Base-by-base conservation (phyloP, 2,797 vertebrate species). In the Zalophus californianus region DNA sequence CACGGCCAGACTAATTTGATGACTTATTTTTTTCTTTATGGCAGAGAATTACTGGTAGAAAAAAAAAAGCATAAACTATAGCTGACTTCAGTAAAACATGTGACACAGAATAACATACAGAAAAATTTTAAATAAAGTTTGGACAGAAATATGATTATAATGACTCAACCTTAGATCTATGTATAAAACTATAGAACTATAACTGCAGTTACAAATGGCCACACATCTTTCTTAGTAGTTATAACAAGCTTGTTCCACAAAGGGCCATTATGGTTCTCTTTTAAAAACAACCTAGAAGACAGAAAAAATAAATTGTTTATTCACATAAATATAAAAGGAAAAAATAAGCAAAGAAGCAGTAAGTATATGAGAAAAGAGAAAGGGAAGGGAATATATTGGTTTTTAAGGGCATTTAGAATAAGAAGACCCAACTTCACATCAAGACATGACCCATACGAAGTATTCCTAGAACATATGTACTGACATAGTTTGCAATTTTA, bases 81-180 rank as follows among this genome's bases (percentile, higher is more conserved):
- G 92, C 79, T 89, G 80, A 86, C 64, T 89, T 92, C 41, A 68
- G 52, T 82, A 96, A 95, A 83, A 92, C 60, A 96, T 44, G 21
- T 95, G 92, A 86, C 90, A 96, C 52, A 78, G 80, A 97, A 91
- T 97, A 95, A 88, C 62, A 68, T 85, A 60, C 7, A 35, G 52
- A 95, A 97, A 96, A 64, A 96, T 97, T 93, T 96, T 97, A 95
- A 97, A 97, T 97, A 96, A 93, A 73, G 86, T 94, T 97, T 97
- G 70, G 96, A 95, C 82, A 96, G 62, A 97, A 96, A 97, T 92
- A 80, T 0, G 10, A 97, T 93, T 83, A 89, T 86, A 94, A 94
- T 96, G 88, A 90, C 92, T 96, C 88, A 86, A 97, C 93, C 77
- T 52, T 83, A 79, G 52, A 93, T 94, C 58, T 84, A 94, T 52